phyloP scores from a whole-genome alignment of 2,888 invertebrate genomes.

The Scaptomyza reducta region DNA sequence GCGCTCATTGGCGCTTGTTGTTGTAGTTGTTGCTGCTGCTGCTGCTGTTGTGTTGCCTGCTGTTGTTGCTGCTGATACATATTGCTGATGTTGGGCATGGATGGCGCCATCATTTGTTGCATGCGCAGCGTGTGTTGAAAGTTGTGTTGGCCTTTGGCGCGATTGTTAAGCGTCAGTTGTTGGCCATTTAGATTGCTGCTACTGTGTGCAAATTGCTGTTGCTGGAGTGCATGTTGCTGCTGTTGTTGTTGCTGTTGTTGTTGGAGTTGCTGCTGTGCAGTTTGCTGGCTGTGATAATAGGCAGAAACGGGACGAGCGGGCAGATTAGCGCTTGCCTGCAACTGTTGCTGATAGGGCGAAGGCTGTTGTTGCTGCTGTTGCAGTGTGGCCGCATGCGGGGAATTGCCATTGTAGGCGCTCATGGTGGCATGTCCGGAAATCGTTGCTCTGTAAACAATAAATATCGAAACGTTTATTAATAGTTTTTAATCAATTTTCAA shows the following conservation, averaged over 20 bases:
- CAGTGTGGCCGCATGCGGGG: slow-evolving; percentile 79
- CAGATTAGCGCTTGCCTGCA: slow-evolving; percentile 69
- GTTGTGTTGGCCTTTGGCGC: slow-evolving; percentile 78
- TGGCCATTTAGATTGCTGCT: slow-evolving; percentile 82
- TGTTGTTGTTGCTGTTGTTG: slow-evolving; percentile 64
- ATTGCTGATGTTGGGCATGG: slow-evolving; percentile 84
- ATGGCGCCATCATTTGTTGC: slow-evolving; percentile 84
- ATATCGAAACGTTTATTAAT: slow-evolving; percentile 6
- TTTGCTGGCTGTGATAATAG: slow-evolving; percentile 81
- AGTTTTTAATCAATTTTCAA: not conserved
- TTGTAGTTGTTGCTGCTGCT: slow-evolving; percentile 62
- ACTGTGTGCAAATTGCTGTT: slow-evolving; percentile 81
- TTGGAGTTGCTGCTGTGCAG: slow-evolving; percentile 74
- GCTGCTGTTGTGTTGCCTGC: slow-evolving; percentile 52
- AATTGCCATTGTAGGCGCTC: slow-evolving; percentile 81
- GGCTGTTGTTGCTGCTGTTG: slow-evolving; percentile 70
- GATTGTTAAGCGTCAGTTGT: slow-evolving; percentile 75
- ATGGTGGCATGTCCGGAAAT: slow-evolving; percentile 81
- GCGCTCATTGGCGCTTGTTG: slow-evolving; percentile 71
- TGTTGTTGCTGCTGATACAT: slow-evolving; percentile 78
- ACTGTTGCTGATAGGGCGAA: slow-evolving; percentile 64
- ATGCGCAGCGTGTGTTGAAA: slow-evolving; percentile 83
- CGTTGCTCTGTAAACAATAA: slow-evolving; percentile 69
- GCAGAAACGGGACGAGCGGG: slow-evolving; percentile 84
- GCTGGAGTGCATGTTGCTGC: slow-evolving; percentile 74